phyloP scores from a whole-genome alignment of 1,140 invertebrate genomes.

The Solen grandis region DNA sequence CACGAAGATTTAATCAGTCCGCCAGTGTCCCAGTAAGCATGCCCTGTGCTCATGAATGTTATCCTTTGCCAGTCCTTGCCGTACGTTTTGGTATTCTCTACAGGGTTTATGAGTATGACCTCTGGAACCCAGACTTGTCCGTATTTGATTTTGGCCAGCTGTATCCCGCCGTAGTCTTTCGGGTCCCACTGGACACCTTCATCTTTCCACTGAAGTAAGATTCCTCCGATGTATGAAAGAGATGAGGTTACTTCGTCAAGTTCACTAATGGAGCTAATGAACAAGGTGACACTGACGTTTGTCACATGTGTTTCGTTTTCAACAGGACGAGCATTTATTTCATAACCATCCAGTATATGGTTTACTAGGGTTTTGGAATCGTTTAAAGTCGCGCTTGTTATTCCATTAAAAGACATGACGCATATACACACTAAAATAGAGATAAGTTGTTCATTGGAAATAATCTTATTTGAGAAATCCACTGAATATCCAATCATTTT shows the following conservation, averaged over 20 bases:
- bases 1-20: conserved; percentile 96
- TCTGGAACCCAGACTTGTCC: conserved; percentile 54
- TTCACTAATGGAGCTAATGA: conserved; percentile 28
- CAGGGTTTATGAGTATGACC: conserved; percentile 23
- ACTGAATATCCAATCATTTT: too few species aligned
- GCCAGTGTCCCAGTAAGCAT: conserved; percentile 7
- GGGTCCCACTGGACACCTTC: conserved; percentile 1
- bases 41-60: background rate
- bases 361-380: too few species aligned
- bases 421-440: too few species aligned
- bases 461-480: too few species aligned
- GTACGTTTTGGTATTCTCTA: background rate
- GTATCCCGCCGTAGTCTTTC: background rate
- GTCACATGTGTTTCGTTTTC: background rate
- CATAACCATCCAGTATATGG: background rate
- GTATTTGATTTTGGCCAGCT: conserved; percentile 12
- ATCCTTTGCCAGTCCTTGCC: conserved; percentile 16
- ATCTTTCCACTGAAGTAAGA: conserved; percentile 37
- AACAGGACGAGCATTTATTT: conserved; percentile 21
- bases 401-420: too few species aligned
- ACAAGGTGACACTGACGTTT: background rate
- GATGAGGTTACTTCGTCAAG: conserved; percentile 54
- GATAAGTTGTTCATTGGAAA: too few species aligned
- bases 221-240: conserved; percentile 37
- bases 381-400: too few species aligned